Conservation (phyloP, 2,797 vertebrate species). For the Sternarchorhynchus goeldii region DNA sequence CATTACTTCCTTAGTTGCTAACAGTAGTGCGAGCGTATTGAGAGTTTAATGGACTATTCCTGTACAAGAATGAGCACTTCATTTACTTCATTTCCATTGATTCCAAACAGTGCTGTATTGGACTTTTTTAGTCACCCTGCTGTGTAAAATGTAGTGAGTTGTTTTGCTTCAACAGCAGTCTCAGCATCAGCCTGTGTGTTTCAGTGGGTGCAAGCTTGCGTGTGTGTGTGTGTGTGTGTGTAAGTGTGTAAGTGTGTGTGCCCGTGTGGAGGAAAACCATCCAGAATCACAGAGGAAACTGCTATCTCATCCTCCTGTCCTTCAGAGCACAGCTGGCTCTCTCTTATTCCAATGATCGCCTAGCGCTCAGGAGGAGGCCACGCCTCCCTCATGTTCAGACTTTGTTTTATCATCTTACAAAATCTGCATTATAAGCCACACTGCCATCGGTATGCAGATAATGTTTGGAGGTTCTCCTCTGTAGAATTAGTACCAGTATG, state of each 20-base stretch:
- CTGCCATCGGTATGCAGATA: no score
- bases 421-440: no score
- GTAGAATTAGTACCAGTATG: no score
- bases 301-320: conserved; percentile 41
- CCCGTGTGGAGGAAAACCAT: background rate
- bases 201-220: background rate
- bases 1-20: conserved; percentile 14
- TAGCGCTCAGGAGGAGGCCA: no score
- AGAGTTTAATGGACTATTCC: background rate
- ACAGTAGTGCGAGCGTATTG: background rate
- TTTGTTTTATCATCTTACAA: no score
- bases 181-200: background rate
- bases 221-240: background rate
- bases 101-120: background rate
- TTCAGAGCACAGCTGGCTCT: background rate
- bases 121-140: background rate
- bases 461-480: no score
- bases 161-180: conserved; percentile 3
- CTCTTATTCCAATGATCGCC: conserved; percentile 19
- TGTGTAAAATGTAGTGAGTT: conserved; percentile 11
- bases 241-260: background rate
- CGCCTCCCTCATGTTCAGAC: no score
- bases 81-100: background rate
- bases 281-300: conserved; percentile 45
- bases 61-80: background rate